Conservation (phyloP, 92 coral and sea anemone genomes). For the Bergia puertoricense region DNA sequence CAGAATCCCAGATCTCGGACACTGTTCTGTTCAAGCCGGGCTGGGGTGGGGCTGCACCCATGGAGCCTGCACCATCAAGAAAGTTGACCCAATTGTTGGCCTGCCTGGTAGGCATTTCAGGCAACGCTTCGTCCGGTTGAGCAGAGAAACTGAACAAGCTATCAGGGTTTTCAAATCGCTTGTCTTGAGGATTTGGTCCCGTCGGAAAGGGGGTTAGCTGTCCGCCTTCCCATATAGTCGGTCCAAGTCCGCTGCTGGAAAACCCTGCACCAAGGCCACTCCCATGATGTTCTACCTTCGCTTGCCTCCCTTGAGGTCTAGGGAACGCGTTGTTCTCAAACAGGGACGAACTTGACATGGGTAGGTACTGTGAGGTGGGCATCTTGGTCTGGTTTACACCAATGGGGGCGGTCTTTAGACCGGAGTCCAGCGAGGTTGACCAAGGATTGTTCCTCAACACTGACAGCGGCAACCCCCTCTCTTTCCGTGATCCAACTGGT, state of each 20-base stretch:
- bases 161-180: slow-evolving; percentile 60
- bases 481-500: slow-evolving; percentile 55
- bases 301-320: slow-evolving; percentile 36
- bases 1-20: slow-evolving; percentile 98
- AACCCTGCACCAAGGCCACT: slow-evolving; percentile 24
- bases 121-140: slow-evolving; percentile 59
- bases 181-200: slow-evolving; percentile 43
- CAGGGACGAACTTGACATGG: slow-evolving; percentile 64
- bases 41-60: slow-evolving; percentile 54
- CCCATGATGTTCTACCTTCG: slow-evolving; percentile 19
- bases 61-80: slow-evolving; percentile 74
- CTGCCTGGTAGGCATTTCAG: slow-evolving; percentile 63
- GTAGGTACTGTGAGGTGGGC: slow-evolving; percentile 49
- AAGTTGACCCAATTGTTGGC: slow-evolving; percentile 98
- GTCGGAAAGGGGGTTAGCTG: slow-evolving; percentile 38
- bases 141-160: slow-evolving; percentile 75
- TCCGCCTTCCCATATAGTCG: slow-evolving; percentile 43
- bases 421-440: slow-evolving; percentile 68
- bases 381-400: slow-evolving; percentile 44
- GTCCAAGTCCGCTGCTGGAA: slow-evolving; percentile 17
- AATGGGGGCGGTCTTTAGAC: slow-evolving; percentile 48
- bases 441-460: slow-evolving; percentile 71
- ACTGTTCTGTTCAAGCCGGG: slow-evolving; percentile 80
- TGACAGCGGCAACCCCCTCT: slow-evolving; percentile 48
- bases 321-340: slow-evolving; percentile 67